A percentile compares a stretch with the other conserved stretches of the same genome.
Evolutionary conservation across 2,888 invertebrate genomes (phyloP).

Genomic region (Trachelus tabidus): DNA sequence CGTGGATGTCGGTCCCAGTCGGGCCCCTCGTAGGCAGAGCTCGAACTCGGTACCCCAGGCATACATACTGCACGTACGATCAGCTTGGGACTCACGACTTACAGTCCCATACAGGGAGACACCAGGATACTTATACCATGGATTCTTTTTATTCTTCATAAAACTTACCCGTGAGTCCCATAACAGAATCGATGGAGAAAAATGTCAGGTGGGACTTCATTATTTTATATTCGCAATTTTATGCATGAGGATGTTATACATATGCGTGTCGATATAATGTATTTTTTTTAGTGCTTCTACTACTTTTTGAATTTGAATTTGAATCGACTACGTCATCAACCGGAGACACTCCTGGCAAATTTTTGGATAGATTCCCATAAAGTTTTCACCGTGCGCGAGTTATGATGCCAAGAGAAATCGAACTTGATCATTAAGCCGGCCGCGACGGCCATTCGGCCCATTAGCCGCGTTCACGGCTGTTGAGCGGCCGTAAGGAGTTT

Average conservation of each 20-base stretch:
- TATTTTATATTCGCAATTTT: background rate
- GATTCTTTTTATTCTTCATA: background rate
- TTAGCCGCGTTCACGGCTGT: slow-evolving; percentile 54
- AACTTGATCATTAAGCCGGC: slow-evolving; percentile 61
- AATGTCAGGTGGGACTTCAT: background rate
- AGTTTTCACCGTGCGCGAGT: slow-evolving; percentile 43
- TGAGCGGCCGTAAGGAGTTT: background rate
- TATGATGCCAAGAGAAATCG: slow-evolving; percentile 61
- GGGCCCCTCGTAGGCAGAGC: background rate
- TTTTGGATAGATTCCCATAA: slow-evolving; percentile 36
- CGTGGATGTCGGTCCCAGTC: slow-evolving; percentile 19
- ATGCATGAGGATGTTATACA: background rate
- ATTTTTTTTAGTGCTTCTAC: background rate
- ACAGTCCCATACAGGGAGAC: background rate
- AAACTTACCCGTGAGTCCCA: background rate
- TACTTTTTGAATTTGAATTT: background rate
- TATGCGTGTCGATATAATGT: background rate
- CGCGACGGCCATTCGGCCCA: slow-evolving; percentile 58
- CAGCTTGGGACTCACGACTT: background rate
- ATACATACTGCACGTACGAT: background rate
- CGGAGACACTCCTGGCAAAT: slow-evolving; percentile 9
- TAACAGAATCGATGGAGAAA: background rate
- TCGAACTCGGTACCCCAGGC: background rate
- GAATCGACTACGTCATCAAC: background rate
- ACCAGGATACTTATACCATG: background rate